Evolutionary conservation across 2,888 invertebrate species (phyloP).

Genomic region (Acheta domesticus): DNA sequence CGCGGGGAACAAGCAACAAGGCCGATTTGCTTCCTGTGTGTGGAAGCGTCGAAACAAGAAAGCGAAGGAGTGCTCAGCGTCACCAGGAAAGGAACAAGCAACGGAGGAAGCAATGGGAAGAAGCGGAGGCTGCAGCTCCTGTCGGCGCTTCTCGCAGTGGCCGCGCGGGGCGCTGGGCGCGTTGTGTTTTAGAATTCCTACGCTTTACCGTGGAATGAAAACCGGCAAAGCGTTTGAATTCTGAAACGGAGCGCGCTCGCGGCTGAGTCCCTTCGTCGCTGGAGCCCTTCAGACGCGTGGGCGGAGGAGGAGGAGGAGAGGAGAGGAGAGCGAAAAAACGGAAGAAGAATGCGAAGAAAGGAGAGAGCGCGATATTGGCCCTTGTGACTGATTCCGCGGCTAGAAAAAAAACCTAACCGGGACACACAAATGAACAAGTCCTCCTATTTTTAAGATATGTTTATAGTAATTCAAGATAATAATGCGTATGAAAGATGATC

Average conservation of each 20-base stretch:
- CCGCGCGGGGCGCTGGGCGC: slow-evolving; percentile 38
- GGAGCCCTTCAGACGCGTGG: neutral
- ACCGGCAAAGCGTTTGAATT: slow-evolving; percentile 94
- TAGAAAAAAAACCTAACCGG: neutral
- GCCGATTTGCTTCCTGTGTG: too few species aligned
- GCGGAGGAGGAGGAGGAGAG: neutral
- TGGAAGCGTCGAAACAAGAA: too few species aligned
- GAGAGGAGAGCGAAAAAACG: neutral
- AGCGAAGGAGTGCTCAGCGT: too few species aligned
- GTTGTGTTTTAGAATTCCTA: slow-evolving; percentile 91
- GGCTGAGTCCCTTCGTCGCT: neutral
- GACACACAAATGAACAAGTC: too few species aligned
- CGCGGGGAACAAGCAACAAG: too few species aligned
- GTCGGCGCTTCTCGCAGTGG: too few species aligned
- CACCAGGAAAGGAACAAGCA: too few species aligned
- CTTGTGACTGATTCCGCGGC: neutral
- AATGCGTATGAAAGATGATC: too few species aligned
- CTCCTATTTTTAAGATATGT: too few species aligned
- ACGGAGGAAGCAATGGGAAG: too few species aligned
- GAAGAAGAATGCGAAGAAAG: neutral
- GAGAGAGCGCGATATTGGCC: neutral
- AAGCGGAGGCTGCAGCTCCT: too few species aligned
- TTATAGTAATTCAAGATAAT: too few species aligned
- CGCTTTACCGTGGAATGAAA: slow-evolving; percentile 77
- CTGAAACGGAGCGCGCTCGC: slow-evolving; percentile 70